Evolutionary conservation across 2,113 vertebrate species (phyloP), one percentile per base, ranked within the genome.

Genomic region (Hydrochoerus hydrochaeris): DNA sequence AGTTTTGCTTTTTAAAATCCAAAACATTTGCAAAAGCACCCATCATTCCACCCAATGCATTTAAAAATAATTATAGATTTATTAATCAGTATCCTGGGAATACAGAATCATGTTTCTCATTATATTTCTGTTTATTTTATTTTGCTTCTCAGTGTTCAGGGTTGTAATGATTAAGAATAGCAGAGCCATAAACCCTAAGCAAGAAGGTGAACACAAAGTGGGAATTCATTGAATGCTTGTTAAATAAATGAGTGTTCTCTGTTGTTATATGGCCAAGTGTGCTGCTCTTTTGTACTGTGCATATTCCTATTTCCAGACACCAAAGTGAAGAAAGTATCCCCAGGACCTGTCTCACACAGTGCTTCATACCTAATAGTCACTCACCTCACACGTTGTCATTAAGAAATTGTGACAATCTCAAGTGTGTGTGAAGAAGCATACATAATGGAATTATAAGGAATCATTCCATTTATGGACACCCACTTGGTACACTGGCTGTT

Each of bases 1-100:
- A 46, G 54, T 89, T 75, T 69, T 58, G 54, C n/a, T 81, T 35
- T 95, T 90, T 44, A 85, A 93, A 95, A 92, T 88, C 60, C 69
- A n/a, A 83, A 90, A 71, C 7, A 24, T 89, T 75, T 95, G 83
- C 22, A 91, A 90, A 82, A 84, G 52, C 65, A 85, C 5, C 5
- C 65, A 11, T 78, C 54, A 30, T 83, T 84, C 63, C 60, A 69
- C 9, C 63, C 67, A 87, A 60, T 4, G 38, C 57, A 78, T 80
- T 95, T 92, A 83, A 69, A 91, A 95, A 78, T 85, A 71, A 82
- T 65, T 65, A 57, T 14, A 71, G 16, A 44, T 86, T 58, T 88
- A 22, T 73, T 80, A 82, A 44, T 89, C 30, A 20, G 30, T 58
- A 24, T 6, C 46, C 49, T 93, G 52, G 77, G 95, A 77, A 78